Evolutionary conservation across 2,797 vertebrate species (phyloP), one percentile per base, ranked within the genome.

Genomic region (Scleropages formosus): DNA sequence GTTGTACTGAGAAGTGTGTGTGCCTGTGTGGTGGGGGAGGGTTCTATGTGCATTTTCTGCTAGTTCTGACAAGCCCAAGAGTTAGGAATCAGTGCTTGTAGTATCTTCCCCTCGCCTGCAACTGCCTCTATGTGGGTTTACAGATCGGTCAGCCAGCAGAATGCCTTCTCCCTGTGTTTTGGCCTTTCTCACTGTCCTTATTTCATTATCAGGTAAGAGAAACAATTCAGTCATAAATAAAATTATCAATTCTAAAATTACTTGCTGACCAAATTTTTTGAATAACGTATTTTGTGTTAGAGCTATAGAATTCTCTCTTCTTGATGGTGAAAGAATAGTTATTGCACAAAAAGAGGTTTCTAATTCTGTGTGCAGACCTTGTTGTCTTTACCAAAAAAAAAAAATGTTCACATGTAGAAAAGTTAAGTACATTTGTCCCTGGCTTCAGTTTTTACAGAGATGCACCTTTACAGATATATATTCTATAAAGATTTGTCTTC

Each of bases 191-290:
- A n/a, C 73, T 75, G 63, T 51, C 24, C 51, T 67, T 20, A 75
- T 26, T 18, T 13, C 31, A 67, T 65, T 59, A 20, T 65, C 73
- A 58, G 73, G 73, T 75, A 67, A 67, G 73, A 31, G 44, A 26
- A 22, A 44, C 67, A 67, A 59, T 24, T 18, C 4, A 53, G 51
- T n/a, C 56, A 10, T 8, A 44, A 62, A 49, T 26, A 26, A 15
- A 27, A 12, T 39, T 65, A 46, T 39, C 47, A 20, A 27, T 9
- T 31, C 24, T 39, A 39, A n/a, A 6, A 13, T 9, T 47, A 44
- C 22, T 12, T 8, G 51, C 18, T 22, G 44, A 58, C 58, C 51
- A 46, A 58, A 27, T 75, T 16, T 26, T 10, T 53, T 49, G 56
- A 9, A 75, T 12, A n/a, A 39, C 24, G 13, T 46, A 12, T 56